A percentile compares a stretch with the other conserved stretches of the same genome.
These are phyloP conservation scores for Notothenia rossii DNA, from an alignment of 2,113 vertebrate species.

Conservation along the genomic window DNA sequence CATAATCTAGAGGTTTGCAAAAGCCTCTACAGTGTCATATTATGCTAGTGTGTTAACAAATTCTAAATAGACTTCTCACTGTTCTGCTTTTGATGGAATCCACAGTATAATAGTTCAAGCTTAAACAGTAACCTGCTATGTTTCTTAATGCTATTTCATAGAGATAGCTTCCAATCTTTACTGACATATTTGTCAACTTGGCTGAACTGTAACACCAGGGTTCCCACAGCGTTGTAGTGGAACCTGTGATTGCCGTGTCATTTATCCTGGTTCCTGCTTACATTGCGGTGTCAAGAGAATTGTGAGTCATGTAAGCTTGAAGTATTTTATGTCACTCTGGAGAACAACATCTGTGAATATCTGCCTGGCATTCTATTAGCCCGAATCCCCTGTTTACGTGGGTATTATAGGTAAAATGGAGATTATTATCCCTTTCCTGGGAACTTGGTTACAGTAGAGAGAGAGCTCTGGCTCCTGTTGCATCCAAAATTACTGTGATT, in stretches of 20 bases:
- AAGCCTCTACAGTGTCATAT: neutral
- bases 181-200: constrained; percentile 43
- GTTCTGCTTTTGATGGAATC: neutral
- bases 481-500: constrained; percentile 73
- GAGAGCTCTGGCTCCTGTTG: constrained; percentile 56
- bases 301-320: constrained; percentile 59
- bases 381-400: constrained; percentile 78
- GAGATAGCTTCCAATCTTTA: constrained; percentile 6
- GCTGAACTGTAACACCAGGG: constrained; percentile 35
- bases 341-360: constrained; percentile 77
- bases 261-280: constrained; percentile 49
- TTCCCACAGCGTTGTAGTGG: constrained; percentile 18
- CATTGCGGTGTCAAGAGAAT: constrained; percentile 47
- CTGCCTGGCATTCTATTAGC: constrained; percentile 83
- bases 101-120: neutral
- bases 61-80: neutral
- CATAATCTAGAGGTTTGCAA: neutral
- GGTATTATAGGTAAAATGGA: constrained; percentile 82
- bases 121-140: neutral
- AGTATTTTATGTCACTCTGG: constrained; percentile 66
- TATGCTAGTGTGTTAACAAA: too few species aligned
- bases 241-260: constrained; percentile 60
- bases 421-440: constrained; percentile 83
- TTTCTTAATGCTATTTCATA: constrained; percentile 3
- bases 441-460: constrained; percentile 69